Percentiles rank a stretch among this genome's conserved stretches.
These are phyloP conservation scores for Brevimyrus niger DNA, from an alignment of 2,113 vertebrate genomes.

Conservation along the genomic window DNA sequence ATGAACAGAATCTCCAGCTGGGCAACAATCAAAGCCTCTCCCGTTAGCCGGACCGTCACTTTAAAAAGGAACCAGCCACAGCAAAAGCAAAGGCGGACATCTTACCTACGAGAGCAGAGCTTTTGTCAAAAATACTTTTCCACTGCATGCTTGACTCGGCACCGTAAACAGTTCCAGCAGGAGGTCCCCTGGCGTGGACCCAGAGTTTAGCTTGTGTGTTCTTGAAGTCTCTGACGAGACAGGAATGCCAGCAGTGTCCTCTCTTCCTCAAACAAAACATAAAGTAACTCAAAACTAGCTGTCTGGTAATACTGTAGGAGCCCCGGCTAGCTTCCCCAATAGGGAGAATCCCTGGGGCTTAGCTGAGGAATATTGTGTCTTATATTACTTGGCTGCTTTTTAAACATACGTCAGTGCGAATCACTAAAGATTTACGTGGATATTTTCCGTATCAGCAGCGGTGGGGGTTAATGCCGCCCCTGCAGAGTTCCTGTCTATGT, in stretches of 20 bases:
- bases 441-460: background rate
- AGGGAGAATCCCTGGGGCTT: background rate
- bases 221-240: background rate
- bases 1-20: background rate
- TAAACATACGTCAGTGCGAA: background rate
- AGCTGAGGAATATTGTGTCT: background rate
- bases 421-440: background rate
- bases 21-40: background rate
- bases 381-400: background rate
- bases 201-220: constrained; percentile 26
- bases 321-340: background rate
- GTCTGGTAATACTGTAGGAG: background rate
- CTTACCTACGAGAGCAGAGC: background rate
- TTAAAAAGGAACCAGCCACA: background rate
- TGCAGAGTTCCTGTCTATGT: background rate
- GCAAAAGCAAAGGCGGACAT: background rate
- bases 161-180: constrained; percentile 17
- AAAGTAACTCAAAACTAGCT: background rate
- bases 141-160: constrained; percentile 22
- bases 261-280: background rate
- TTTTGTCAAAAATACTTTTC: constrained; percentile 20
- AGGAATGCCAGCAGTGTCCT: background rate
- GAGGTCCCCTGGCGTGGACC: constrained; percentile 13
- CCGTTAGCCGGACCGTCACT: background rate
- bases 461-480: no score